Evolutionary conservation across 2,113 vertebrate genomes (phyloP).

Genomic region (Mesocricetus auratus): DNA sequence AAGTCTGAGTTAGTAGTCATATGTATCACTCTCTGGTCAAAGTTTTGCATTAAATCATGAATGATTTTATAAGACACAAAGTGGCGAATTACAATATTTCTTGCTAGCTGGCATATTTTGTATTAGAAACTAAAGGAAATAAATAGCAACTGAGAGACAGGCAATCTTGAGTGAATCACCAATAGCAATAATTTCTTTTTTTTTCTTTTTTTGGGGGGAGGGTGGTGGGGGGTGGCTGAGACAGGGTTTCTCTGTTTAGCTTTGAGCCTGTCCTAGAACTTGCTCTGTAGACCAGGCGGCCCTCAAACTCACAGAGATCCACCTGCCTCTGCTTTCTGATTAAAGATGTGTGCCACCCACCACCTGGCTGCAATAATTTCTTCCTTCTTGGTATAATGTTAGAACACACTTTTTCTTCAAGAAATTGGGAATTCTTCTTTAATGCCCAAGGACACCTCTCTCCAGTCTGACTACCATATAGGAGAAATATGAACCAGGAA

Average conservation of each 20-base stretch:
- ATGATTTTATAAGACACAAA: background rate
- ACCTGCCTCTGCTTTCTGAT: too few relatives aligned
- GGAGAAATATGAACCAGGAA: conserved; percentile 58
- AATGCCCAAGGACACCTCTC: conserved; percentile 65
- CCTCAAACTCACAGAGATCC: too few relatives aligned
- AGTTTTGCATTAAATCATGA: background rate
- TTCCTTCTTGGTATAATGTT: background rate
- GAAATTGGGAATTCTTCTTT: background rate
- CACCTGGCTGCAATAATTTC: background rate
- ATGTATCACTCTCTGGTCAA: background rate
- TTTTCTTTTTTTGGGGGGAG: too few relatives aligned
- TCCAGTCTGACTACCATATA: conserved; percentile 29
- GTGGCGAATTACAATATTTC: background rate
- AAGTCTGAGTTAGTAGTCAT: background rate
- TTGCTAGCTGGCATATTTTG: background rate
- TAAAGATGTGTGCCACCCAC: too few relatives aligned
- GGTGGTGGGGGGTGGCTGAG: too few relatives aligned
- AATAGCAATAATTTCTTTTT: background rate
- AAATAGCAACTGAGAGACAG: background rate
- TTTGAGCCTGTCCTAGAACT: too few relatives aligned
- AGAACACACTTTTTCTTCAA: background rate
- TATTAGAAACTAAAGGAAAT: background rate
- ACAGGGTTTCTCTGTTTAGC: too few relatives aligned
- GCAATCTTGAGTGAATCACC: background rate
- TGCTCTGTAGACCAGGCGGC: too few relatives aligned